Evolutionary conservation across 2,113 vertebrate species (phyloP).

Genomic region (Myotis brandtii): DNA sequence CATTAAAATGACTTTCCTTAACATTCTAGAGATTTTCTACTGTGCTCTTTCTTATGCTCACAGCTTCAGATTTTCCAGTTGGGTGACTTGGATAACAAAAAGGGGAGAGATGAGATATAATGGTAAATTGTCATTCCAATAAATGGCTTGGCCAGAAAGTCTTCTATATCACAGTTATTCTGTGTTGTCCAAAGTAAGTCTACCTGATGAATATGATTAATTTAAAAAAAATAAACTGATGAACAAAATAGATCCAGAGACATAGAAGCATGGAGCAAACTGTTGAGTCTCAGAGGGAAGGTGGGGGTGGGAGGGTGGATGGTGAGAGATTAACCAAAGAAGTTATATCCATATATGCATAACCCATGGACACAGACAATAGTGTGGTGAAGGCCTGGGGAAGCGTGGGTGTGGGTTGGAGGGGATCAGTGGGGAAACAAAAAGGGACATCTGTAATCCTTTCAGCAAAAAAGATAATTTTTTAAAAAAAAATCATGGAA

Average conservation of each 20-base stretch:
- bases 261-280: too few relatives aligned
- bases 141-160: neutral
- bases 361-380: too few relatives aligned
- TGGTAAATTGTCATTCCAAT: neutral
- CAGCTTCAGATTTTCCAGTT: constrained; percentile 8
- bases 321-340: too few relatives aligned
- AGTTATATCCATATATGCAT: too few relatives aligned
- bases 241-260: too few relatives aligned
- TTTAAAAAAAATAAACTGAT: neutral
- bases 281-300: too few relatives aligned
- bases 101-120: neutral
- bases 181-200: neutral
- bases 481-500: neutral
- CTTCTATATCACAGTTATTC: neutral
- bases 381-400: too few relatives aligned
- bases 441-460: too few relatives aligned
- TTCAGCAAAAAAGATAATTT: too few relatives aligned
- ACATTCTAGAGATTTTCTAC: neutral
- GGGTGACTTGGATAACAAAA: neutral
- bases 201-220: neutral
- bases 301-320: too few relatives aligned
- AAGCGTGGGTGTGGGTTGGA: too few relatives aligned
- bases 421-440: too few relatives aligned
- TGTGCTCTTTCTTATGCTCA: neutral
- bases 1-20: neutral